Conservation (phyloP, 2,888 invertebrate species). For the Drosophila yooni region DNA sequence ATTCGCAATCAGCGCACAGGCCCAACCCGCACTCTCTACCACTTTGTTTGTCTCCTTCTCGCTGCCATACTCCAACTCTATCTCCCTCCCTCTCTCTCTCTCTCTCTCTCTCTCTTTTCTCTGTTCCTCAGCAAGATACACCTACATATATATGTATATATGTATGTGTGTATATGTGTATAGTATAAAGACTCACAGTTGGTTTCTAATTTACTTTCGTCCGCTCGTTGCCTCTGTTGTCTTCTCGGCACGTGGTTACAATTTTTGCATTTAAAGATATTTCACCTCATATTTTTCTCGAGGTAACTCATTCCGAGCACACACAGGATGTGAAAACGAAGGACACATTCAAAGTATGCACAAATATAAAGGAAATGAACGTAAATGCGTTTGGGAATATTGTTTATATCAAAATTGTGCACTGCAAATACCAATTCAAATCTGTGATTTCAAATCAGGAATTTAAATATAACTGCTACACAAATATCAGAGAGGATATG, state of each 20-base stretch:
- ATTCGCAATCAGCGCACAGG: constrained; percentile 44
- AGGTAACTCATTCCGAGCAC: background rate
- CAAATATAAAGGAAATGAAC: background rate
- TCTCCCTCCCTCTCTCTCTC: background rate
- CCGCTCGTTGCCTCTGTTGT: constrained; percentile 15
- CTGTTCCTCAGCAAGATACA: background rate
- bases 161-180: background rate
- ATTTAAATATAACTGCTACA: background rate
- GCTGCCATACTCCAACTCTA: background rate
- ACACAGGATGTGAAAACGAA: background rate
- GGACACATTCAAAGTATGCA: background rate
- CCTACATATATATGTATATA: background rate
- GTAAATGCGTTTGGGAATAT: background rate
- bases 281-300: background rate
- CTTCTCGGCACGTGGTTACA: constrained; percentile 13
- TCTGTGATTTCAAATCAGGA: background rate
- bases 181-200: constrained; percentile 40
- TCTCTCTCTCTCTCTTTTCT: background rate
- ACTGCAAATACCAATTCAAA: background rate
- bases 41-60: background rate
- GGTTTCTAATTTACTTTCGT: constrained; percentile 70
- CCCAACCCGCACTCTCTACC: background rate
- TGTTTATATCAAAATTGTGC: background rate
- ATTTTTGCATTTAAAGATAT: constrained; percentile 17
- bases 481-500: background rate